Base-by-base conservation (phyloP, 2,113 vertebrate genomes). In the Erythrolamprus reginae region DNA sequence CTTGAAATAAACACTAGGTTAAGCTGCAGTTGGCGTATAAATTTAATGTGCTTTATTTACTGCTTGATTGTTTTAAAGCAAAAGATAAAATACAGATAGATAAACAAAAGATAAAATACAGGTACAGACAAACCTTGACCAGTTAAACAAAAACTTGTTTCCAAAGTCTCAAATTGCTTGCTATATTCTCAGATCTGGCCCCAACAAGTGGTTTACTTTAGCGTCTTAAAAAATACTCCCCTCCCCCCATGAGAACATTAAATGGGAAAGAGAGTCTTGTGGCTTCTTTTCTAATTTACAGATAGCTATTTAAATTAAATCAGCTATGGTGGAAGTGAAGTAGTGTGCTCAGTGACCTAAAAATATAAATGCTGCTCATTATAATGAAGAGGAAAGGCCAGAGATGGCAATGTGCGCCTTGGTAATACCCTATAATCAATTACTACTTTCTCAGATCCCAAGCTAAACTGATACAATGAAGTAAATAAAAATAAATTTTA, bases 201-300 rank as follows among this genome's bases (percentile, higher is more conserved):
- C 28, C 0, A 4, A 87, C 88, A 93, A 93, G 94, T 93, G 92
- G 92, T 95, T 94, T 91, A 94, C 94, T 94, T n/a, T n/a, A n/a
- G n/a, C n/a, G 61, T 84, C 0, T 0, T 86, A 0, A 0, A 94
- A 91, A 92, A 56, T 77, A 83, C 87, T 94, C 89, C 0, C 94
- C 94, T n/a, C 7, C 1, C 17, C 70, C 70, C 92, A 93, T 94
- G 95, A 92, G 90, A 91, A 45, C 82, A 88, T 93, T 96, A 94
- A 95, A 95, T 95, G 93, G 90, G 52, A 92, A 87, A 65, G 12
- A 84, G 70, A 42, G 1, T 94, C 93, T 94, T 92, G 47, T 87
- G 91, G 77, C 90, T 19, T 88, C 0, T 88, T 92, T 88, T 6
- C 0, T 87, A 70, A 70, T 93, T 93, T 95, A 92, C 93, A 90